These are phyloP conservation scores for Melanotaenia duboulayi DNA, from an alignment of 2,113 vertebrate species.

Conservation along the genomic window DNA sequence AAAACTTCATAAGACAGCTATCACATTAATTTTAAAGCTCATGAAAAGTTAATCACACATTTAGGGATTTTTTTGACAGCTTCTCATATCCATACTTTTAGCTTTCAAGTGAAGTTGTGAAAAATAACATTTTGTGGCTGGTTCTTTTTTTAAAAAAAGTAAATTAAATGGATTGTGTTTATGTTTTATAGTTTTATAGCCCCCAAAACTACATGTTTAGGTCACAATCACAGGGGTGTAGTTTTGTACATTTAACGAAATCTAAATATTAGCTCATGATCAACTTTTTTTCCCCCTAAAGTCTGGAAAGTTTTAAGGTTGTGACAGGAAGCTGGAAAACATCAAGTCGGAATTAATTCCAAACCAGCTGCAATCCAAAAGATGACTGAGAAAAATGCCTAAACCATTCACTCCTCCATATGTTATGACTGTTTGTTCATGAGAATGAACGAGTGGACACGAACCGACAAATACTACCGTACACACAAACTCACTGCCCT, in stretches of 20 bases:
- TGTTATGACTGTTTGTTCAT: not conserved
- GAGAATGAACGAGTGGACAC: not conserved
- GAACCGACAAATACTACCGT: no score
- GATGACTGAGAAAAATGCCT: slow-evolving; percentile 8
- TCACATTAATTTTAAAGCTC: no score
- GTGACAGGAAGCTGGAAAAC: slow-evolving; percentile 36
- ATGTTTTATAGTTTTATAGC: not conserved
- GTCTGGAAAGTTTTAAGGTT: slow-evolving; percentile 6
- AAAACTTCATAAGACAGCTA: no score
- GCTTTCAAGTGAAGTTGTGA: no score
- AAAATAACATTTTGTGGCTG: no score
- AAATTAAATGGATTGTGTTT: not conserved
- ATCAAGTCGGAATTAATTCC: slow-evolving; percentile 9
- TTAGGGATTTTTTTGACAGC: no score
- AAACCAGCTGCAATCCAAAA: slow-evolving; percentile 15
- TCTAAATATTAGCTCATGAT: not conserved
- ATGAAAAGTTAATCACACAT: no score
- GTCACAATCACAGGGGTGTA: not conserved
- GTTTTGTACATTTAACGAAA: not conserved
- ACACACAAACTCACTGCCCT: no score
- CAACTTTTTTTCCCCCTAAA: not conserved
- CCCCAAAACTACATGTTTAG: not conserved
- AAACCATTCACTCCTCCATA: not conserved
- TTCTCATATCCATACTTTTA: no score
- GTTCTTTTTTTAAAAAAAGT: not conserved